Evolutionary conservation across 2,888 invertebrate genomes (phyloP), one percentile per base, ranked within the genome.

Genomic region (Drosophila picticornis): DNA sequence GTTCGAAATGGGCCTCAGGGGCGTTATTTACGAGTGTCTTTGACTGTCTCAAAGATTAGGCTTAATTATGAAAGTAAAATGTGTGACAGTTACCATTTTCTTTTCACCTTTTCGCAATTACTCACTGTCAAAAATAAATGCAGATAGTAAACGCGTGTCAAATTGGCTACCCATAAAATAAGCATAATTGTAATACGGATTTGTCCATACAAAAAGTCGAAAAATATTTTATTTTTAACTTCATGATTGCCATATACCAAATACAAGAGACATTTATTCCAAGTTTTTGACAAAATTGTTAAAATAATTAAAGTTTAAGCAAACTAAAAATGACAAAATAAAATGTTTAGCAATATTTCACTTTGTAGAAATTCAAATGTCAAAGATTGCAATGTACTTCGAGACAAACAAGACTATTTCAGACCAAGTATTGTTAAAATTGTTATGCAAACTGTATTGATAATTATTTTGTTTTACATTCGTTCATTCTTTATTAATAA

Each of bases 401-500:
- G 27, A 9, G 46, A 22, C 22, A 43, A n/a, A 40, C n/a, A 4
- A 11, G 11, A 11, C 11, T 40, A 22, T 40, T n/a, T 40, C 22
- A 46, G 4, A 16, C 22, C n/a, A 31, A 46, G 9, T 46, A 25
- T 16, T 0, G 25, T 9, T 46, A 11, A 32, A 31, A 46, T 58
- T n/a, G 10, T 16, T 34, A 27, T n/a, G 13, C 6, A 32, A 36
- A 19, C 48, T 40, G 11, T 11, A n/a, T 27, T 31, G 6, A 58
- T 52, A 34, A 32, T 25, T 40, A 34, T 59, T 36, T 56, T 62
- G 64, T 70, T 68, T 84, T 66, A 74, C 61, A 73, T 74, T 86
- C 56, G 79, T 75, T 87, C 81, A 66, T 75, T 71, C 40, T 84
- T 77, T 77, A 76, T 80, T 84, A 77, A 87, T 81, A 84, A 75